Conservation (phyloP, 2,888 invertebrate genomes). For the Phyllotreta striolata region DNA sequence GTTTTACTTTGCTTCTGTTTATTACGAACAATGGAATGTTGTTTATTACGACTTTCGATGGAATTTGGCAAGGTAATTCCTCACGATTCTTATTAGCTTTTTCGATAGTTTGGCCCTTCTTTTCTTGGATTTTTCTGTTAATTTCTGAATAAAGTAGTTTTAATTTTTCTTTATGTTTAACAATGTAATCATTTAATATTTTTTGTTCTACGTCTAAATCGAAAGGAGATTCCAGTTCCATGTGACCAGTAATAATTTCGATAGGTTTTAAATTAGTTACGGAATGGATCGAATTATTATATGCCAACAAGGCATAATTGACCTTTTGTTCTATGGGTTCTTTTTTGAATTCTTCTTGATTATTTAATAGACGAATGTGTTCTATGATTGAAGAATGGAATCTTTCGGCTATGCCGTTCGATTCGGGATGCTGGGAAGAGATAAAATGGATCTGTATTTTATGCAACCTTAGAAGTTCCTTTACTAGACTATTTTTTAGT, state of each 20-base stretch:
- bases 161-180: too few relatives aligned
- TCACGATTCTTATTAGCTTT: too few relatives aligned
- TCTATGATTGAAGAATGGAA: conserved; percentile 5
- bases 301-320: conserved; percentile 18
- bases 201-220: conserved; percentile 4
- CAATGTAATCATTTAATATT: too few relatives aligned
- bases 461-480: conserved; percentile 1
- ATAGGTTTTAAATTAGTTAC: conserved; percentile 16
- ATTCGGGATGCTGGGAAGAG: conserved; percentile 6
- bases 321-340: conserved; percentile 4
- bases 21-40: conserved; percentile 12
- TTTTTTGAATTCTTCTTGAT: neutral
- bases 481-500: conserved; percentile 18
- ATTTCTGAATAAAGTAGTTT: too few relatives aligned
- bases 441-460: conserved; percentile 16
- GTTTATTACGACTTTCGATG: conserved; percentile 5
- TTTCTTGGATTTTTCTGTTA: too few relatives aligned
- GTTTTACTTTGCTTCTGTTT: conserved; percentile 18
- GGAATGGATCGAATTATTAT: conserved; percentile 27
- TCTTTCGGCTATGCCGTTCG: conserved; percentile 14
- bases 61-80: neutral
- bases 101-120: too few relatives aligned
- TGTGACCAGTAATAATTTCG: conserved; percentile 17
- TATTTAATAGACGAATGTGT: too few relatives aligned
- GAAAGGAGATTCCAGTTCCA: conserved; percentile 15